phyloP scores from a whole-genome alignment of 2,797 vertebrate genomes.

The Labeo calbasu region DNA sequence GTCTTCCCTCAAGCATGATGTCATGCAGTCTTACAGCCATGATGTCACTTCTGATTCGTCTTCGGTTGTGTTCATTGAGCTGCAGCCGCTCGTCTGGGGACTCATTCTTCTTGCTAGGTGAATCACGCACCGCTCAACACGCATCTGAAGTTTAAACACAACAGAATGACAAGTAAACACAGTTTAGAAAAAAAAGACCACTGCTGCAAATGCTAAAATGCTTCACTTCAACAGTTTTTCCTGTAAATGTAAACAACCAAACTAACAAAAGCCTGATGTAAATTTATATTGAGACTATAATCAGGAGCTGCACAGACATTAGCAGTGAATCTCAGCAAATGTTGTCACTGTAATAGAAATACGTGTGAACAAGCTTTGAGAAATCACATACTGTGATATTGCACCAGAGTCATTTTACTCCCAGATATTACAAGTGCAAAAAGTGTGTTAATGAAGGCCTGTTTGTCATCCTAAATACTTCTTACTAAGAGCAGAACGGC shows the following conservation, averaged over 20 bases:
- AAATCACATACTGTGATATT: neutral
- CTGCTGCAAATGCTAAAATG: neutral
- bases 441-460: constrained; percentile 28
- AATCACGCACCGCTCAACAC: neutral
- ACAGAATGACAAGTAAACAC: neutral
- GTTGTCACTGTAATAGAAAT: neutral
- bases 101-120: constrained; percentile 7
- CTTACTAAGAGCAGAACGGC: constrained; percentile 63
- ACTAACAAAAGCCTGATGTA: neutral
- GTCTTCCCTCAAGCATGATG: constrained; percentile 52
- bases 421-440: neutral
- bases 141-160: constrained; percentile 22
- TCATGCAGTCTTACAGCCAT: constrained; percentile 50
- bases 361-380: neutral
- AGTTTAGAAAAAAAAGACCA: neutral
- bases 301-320: neutral
- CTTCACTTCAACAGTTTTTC: neutral
- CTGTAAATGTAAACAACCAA: neutral
- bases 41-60: constrained; percentile 54
- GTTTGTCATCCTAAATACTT: constrained; percentile 28
- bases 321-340: neutral
- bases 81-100: constrained; percentile 40
- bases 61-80: constrained; percentile 64
- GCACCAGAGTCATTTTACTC: neutral
- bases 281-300: neutral